These are phyloP conservation scores for Dasysyrphus albostriatus DNA, from an alignment of 2,888 invertebrate genomes.

Conservation along the genomic window DNA sequence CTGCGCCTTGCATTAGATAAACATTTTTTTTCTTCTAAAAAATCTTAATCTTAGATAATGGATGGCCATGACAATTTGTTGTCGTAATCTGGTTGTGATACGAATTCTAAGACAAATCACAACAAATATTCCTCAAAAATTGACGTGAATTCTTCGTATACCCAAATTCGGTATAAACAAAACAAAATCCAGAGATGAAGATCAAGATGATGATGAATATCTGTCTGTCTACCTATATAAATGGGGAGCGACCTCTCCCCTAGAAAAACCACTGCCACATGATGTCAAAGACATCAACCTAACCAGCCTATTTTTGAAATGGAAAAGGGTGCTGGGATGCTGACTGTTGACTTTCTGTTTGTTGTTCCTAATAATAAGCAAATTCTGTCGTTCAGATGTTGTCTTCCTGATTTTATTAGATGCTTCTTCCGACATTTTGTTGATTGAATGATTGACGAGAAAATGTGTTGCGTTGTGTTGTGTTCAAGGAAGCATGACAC, in stretches of 20 bases:
- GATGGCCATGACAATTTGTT: conserved; percentile 71
- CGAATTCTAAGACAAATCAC: conserved; percentile 67
- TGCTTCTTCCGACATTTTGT: conserved; percentile 70
- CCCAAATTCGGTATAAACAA: background rate
- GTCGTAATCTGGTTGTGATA: conserved; percentile 67
- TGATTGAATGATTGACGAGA: conserved; percentile 71
- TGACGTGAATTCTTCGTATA: conserved; percentile 33
- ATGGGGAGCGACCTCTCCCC: background rate
- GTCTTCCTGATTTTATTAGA: conserved; percentile 72
- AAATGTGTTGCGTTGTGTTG: conserved; percentile 5
- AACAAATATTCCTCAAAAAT: conserved; percentile 59
- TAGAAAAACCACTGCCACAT: background rate
- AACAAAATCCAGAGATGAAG: conserved; percentile 30
- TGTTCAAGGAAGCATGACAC: conserved; percentile 36
- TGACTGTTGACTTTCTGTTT: conserved; percentile 62
- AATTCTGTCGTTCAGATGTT: conserved; percentile 58
- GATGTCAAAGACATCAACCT: conserved; percentile 2
- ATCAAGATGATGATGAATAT: conserved; percentile 29
- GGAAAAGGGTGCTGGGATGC: conserved; percentile 37
- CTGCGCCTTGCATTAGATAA: background rate
- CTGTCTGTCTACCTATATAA: background rate
- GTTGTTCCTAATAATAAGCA: conserved; percentile 60
- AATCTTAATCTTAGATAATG: conserved; percentile 39
- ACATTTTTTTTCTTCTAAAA: background rate
- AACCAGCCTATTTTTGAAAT: conserved; percentile 22